Evolutionary conservation across 2,888 invertebrate genomes (phyloP), one percentile per base, ranked within the genome.

Genomic region (Mythimna vitellina): DNA sequence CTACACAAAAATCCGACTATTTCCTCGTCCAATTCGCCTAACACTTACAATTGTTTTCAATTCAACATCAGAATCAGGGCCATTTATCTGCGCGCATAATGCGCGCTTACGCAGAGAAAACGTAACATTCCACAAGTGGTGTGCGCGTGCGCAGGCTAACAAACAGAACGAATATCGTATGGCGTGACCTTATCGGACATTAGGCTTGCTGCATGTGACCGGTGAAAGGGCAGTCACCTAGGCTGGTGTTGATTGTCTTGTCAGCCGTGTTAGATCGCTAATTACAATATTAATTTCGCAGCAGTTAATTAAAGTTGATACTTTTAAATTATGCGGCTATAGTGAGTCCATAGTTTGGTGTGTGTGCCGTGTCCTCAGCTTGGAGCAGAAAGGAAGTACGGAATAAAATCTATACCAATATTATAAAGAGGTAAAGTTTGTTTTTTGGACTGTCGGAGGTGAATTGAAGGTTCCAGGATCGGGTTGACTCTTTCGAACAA

Each of bases 91-190:
- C 65, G 65, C 62, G 35, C 68, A 75, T 74, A 76, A 78, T 82
- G 85, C 85, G 70, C 66, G 73, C 82, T 80, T 86, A 80, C 84
- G 85, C 87, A 90, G 92, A 91, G 93, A 92, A 92, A 92, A 91
- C 92, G 88, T 85, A 90, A 88, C 92, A 92, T 93, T 92, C 92
- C 92, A 78, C 75, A 81, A 85, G 80, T 81, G 81, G 85, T 76
- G 80, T 67, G 83, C 79, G 89, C 92, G 93, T 92, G 93, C 80
- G 86, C 81, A 89, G 93, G 88, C 90, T 93, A 91, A 86, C 85
- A 92, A 93, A 91, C 88, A 92, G 73, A 82, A 86, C 88, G 85
- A 85, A 88, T 89, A 87, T 86, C 83, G 86, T 87, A 86, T 87
- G 85, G 73, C 72, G 80, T 90, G 93, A 93, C 93, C 93, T 92